Evolutionary conservation across 2,113 vertebrate species (phyloP).

Genomic region (Tychaedon coryphoeus): DNA sequence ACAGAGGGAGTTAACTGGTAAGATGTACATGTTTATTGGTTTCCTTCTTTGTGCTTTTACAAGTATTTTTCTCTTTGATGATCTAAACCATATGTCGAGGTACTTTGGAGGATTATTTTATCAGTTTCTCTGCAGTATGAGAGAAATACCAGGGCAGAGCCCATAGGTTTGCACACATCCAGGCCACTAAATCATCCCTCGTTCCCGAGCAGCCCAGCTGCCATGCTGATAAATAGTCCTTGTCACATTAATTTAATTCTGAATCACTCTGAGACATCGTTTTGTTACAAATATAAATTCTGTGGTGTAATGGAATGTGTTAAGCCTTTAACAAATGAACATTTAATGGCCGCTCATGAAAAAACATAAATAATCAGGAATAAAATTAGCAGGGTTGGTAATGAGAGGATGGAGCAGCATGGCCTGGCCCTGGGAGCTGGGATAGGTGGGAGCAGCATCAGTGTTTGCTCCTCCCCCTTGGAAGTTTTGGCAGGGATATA

Average conservation of each 20-base stretch:
- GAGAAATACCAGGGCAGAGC: conserved; percentile 65
- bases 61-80: conserved; percentile 72
- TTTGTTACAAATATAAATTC: conserved; percentile 70
- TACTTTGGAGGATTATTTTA: conserved; percentile 74
- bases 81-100: conserved; percentile 75
- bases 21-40: conserved; percentile 64
- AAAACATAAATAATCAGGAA: conserved; percentile 67
- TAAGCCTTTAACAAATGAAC: conserved; percentile 72
- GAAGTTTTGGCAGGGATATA: not conserved
- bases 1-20: conserved; percentile 60
- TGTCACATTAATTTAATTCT: conserved; percentile 71
- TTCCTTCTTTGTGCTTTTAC: conserved; percentile 64
- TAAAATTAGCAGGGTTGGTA: conserved; percentile 55
- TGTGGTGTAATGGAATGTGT: conserved; percentile 71
- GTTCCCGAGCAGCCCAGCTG: conserved; percentile 48
- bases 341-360: conserved; percentile 61
- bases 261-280: conserved; percentile 68
- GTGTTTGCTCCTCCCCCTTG: not conserved
- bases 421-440: not conserved
- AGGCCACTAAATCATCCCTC: conserved; percentile 63
- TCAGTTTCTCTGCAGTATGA: conserved; percentile 65
- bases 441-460: not conserved
- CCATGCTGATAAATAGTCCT: conserved; percentile 64
- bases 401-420: not conserved
- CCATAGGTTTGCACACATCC: conserved; percentile 58